Conservation (phyloP, 2,113 vertebrate species). For the Microtus montanus region DNA sequence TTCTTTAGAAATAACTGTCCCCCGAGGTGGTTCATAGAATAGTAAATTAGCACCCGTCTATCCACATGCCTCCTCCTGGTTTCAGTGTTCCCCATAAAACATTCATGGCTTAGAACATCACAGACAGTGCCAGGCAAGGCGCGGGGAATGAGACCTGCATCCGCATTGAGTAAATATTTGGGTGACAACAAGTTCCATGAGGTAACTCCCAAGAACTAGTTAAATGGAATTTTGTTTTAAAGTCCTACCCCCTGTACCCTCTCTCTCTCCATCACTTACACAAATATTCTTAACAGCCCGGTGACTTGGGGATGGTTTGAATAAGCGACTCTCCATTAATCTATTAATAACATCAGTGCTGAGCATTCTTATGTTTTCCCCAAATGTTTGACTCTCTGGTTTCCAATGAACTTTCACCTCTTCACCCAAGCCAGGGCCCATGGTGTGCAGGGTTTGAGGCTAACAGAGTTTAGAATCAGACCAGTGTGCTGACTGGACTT, state of each 20-base stretch:
- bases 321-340: accelerated
- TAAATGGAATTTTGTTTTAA: neutral
- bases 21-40: conserved; percentile 55
- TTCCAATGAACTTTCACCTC: neutral
- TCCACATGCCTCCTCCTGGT: conserved; percentile 52
- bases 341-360: neutral
- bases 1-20: conserved; percentile 76
- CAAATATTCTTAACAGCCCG: neutral
- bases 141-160: neutral
- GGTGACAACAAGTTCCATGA: conserved; percentile 47
- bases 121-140: neutral
- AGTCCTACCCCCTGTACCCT: neutral
- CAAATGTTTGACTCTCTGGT: neutral
- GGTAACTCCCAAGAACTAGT: conserved; percentile 25
- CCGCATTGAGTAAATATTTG: conserved; percentile 39
- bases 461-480: neutral
- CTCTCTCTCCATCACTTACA: neutral
- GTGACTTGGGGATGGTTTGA: neutral
- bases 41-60: conserved; percentile 77
- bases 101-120: conserved; percentile 72
- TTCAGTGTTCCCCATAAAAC: conserved; percentile 78
- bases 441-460: neutral
- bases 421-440: neutral
- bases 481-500: neutral
- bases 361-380: neutral